phyloP scores from a whole-genome alignment of 92 coral and sea anemone genomes.

The Porites rus region DNA sequence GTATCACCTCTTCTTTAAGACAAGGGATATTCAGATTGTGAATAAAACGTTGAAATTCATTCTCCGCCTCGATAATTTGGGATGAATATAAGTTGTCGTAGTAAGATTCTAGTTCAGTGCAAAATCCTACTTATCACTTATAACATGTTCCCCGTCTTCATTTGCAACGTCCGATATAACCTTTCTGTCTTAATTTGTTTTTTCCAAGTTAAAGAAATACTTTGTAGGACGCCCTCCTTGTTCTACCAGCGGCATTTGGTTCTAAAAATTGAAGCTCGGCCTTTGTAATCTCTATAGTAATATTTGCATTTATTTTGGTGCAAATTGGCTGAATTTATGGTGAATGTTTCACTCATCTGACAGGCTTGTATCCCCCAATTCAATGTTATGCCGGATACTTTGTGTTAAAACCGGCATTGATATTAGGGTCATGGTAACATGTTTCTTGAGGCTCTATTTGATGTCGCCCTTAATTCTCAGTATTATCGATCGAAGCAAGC shows the following conservation, averaged over 20 bases:
- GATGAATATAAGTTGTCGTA: slow-evolving; percentile 5
- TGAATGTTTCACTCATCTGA: no score
- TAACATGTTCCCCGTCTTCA: not conserved
- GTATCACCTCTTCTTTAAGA: not conserved
- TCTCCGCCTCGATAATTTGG: not conserved
- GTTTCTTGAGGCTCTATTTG: no score
- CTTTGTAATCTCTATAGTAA: not conserved
- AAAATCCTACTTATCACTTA: not conserved
- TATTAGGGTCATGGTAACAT: no score
- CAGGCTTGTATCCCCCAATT: no score
- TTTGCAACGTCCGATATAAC: slow-evolving; percentile 7
- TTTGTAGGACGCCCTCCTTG: slow-evolving; percentile 13
- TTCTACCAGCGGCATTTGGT: slow-evolving; percentile 17
- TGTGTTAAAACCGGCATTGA: no score
- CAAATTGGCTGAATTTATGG: no score
- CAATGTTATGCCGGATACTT: no score
- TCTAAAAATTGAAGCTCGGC: slow-evolving; percentile 7
- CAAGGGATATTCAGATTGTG: slow-evolving; percentile 3
- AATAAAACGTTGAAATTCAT: not conserved
- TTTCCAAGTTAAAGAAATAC: slow-evolving; percentile 20
- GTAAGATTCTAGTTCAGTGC: not conserved
- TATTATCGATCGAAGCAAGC: no score
- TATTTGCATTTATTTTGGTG: no score
- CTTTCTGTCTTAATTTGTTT: slow-evolving; percentile 3
- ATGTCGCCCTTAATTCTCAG: no score